These are phyloP conservation scores for Thymelicus lineola DNA, from an alignment of 2,888 invertebrate genomes.

Conservation along the genomic window DNA sequence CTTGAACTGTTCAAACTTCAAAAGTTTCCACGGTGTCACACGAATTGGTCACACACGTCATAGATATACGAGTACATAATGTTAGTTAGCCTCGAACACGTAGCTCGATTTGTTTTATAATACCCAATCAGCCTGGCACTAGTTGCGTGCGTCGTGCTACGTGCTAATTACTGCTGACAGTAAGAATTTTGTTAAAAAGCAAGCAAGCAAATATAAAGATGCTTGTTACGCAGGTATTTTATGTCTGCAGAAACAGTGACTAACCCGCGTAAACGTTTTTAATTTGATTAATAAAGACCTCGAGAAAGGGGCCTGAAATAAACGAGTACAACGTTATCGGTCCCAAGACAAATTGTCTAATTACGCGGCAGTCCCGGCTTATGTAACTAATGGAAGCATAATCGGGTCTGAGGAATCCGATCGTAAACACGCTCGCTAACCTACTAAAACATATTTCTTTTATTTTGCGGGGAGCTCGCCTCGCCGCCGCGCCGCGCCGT, in stretches of 20 bases:
- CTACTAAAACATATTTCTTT: slow-evolving; percentile 85
- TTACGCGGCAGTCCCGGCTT: slow-evolving; percentile 64
- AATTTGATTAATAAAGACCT: slow-evolving; percentile 25
- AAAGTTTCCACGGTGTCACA: slow-evolving; percentile 1
- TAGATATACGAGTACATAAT: no score
- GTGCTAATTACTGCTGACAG: background rate
- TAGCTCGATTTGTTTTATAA: background rate
- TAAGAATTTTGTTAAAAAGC: no score
- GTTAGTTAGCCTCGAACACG: no score
- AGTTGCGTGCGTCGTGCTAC: background rate
- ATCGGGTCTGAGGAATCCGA: slow-evolving; percentile 74
- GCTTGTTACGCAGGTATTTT: no score
- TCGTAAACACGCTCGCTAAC: slow-evolving; percentile 83
- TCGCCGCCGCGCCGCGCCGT: slow-evolving; percentile 52
- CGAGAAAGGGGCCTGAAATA: slow-evolving; percentile 23
- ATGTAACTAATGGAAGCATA: slow-evolving; percentile 79
- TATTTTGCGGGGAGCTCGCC: slow-evolving; percentile 72
- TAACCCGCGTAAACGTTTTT: slow-evolving; percentile 1
- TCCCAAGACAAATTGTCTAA: slow-evolving; percentile 71
- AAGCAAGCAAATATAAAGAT: no score
- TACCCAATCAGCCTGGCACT: background rate
- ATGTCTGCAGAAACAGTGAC: no score
- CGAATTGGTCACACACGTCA: background rate
- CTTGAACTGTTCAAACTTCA: slow-evolving; percentile 17
- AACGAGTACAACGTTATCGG: slow-evolving; percentile 46